Evolutionary conservation across 2,113 vertebrate species (phyloP), one percentile per base, ranked within the genome.

Genomic region (Leptobrachium ailaonicum): DNA sequence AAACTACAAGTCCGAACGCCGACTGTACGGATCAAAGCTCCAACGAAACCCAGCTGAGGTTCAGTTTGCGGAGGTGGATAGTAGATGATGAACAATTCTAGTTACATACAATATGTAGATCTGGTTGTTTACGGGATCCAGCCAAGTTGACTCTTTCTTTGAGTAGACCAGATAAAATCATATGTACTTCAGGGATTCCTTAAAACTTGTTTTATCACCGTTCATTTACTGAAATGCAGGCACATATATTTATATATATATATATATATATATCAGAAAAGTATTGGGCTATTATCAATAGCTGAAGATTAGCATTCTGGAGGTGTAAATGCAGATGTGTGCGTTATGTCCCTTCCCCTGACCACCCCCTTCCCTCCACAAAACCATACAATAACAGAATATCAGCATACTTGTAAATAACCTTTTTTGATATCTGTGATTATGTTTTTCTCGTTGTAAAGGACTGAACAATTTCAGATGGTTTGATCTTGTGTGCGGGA

Each of bases 21-120:
- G 83, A 86, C 92, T 2, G 90, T 95, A 83, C 85, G 93, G 50
- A 83, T 94, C 47, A 95, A 95, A 86, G 88, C 94, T 0, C 92
- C 94, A 2, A 91, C 92, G 75, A 97, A 97, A 83, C 92, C 94
- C 70, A 91, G 88, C 60, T 89, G 0, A 90, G 42, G 56, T 12
- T 10, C 14, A 69, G 41, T 3, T 1, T 40, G 6, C 6, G 45
- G 8, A 14, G 8, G 47, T 72, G 14, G 13, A 76, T 66, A 20
- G 13, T 10, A 66, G 1, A 6, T 20, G 3, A 13, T 0, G 54
- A 53, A 56, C 7, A 2, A 54, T 71, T 8, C 63, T 67, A 62
- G 45, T 67, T 54, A 45, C 56, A 60, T 2, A 0, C 41, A 53
- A 79, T 50, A 14, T 63, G 43, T 81, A 74, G 53, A 45, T 70